phyloP scores from a whole-genome alignment of 2,888 invertebrate species.

The Lithophane ornitopus region DNA sequence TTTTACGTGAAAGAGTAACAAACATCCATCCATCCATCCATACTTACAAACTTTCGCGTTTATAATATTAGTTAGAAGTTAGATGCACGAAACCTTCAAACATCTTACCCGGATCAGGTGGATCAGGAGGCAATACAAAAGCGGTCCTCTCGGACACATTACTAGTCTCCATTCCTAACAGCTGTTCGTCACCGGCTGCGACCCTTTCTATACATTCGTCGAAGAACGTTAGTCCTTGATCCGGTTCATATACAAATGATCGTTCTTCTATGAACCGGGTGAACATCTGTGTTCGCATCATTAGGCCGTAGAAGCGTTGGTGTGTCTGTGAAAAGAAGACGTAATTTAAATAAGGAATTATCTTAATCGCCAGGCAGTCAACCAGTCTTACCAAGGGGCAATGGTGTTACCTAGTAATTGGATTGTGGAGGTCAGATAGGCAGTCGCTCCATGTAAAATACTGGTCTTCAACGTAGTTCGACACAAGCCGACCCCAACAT shows the following conservation, averaged over 20 bases:
- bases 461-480: no score
- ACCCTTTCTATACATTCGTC: constrained; percentile 98
- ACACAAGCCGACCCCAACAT: no score
- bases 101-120: constrained; percentile 82
- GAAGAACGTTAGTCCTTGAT: constrained; percentile 97
- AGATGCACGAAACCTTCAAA: background rate
- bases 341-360: background rate
- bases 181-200: constrained; percentile 86
- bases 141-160: constrained; percentile 97
- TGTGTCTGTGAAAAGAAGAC: constrained; percentile 88
- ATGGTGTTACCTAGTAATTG: no score
- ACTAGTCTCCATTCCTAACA: constrained; percentile 95
- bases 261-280: constrained; percentile 99
- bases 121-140: constrained; percentile 98
- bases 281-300: constrained; percentile 99
- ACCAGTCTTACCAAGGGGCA: no score
- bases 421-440: no score
- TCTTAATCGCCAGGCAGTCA: background rate
- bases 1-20: no score
- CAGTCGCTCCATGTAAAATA: no score
- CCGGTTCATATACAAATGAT: constrained; percentile 99
- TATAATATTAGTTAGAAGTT: no score
- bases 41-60: no score
- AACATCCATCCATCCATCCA: no score
- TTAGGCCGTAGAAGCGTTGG: constrained; percentile 96